phyloP scores from a whole-genome alignment of 2,888 invertebrate species.

The Steinernema carpocapsae region DNA sequence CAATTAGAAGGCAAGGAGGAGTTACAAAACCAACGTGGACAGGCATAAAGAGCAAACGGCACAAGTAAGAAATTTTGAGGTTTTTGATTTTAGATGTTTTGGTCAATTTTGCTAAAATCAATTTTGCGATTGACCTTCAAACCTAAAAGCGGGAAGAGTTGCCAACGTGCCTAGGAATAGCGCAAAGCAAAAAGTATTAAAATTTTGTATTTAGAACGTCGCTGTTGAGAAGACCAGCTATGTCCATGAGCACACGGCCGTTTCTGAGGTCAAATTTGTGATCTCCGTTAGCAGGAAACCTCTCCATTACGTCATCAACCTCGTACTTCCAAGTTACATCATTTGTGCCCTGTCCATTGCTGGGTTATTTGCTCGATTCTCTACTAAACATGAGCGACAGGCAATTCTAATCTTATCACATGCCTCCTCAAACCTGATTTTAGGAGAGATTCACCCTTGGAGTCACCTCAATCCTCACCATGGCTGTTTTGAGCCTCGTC shows the following conservation, averaged over 20 bases:
- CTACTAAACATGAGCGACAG: slow-evolving; percentile 59
- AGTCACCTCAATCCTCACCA: slow-evolving; percentile 60
- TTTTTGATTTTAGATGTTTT: too few species aligned
- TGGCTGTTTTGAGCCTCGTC: slow-evolving; percentile 60
- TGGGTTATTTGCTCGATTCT: slow-evolving; percentile 61
- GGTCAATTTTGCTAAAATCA: too few species aligned
- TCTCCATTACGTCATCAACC: slow-evolving; percentile 56
- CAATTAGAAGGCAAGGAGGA: background rate
- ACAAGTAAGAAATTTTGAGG: too few species aligned
- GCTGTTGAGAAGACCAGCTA: slow-evolving; percentile 49
- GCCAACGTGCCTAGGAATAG: too few species aligned
- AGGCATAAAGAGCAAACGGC: too few species aligned
- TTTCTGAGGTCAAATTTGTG: slow-evolving; percentile 52
- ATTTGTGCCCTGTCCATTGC: slow-evolving; percentile 60
- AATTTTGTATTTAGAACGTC: slow-evolving; percentile 46
- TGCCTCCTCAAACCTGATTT: background rate
- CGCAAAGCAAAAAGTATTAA: too few species aligned
- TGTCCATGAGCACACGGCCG: slow-evolving; percentile 55
- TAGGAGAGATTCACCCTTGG: slow-evolving; percentile 64
- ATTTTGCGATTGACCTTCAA: too few species aligned
- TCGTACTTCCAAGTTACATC: slow-evolving; percentile 60
- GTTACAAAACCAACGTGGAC: too few species aligned
- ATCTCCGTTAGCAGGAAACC: slow-evolving; percentile 57
- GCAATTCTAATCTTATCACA: slow-evolving; percentile 33
- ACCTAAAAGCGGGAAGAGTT: too few species aligned